Evolutionary conservation across 2,797 vertebrate genomes (phyloP).

Genomic region (Scolopax rusticola): DNA sequence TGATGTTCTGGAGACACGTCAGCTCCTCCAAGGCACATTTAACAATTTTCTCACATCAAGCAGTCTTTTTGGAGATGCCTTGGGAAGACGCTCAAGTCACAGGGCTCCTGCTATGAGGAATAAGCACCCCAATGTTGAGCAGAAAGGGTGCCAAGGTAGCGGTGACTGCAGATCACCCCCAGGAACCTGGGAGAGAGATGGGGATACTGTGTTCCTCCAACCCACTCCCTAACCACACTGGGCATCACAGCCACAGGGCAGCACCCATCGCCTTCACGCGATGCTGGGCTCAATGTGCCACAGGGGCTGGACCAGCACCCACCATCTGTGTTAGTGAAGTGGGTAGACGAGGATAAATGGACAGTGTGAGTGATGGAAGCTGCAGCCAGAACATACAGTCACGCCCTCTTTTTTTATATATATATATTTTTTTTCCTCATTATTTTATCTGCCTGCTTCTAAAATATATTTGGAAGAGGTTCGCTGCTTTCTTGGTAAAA

Average conservation of each 20-base stretch:
- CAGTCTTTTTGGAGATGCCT: constrained; percentile 16
- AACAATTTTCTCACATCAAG: background rate
- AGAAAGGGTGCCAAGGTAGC: background rate
- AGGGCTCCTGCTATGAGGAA: background rate
- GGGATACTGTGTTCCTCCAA: background rate
- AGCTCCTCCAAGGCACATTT: constrained; percentile 21
- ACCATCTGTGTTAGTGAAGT: background rate
- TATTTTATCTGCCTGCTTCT: background rate
- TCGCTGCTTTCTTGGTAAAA: background rate
- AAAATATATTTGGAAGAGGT: background rate
- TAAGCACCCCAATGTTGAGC: background rate
- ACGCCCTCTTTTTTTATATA: background rate
- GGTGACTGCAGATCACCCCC: background rate
- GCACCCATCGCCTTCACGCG: fast-evolving
- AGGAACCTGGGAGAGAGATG: background rate
- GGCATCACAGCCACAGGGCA: background rate
- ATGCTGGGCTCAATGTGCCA: background rate
- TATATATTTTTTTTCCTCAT: fast-evolving
- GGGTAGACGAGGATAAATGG: constrained; percentile 8
- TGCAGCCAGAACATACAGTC: constrained; percentile 37
- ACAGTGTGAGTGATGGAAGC: constrained; percentile 23
- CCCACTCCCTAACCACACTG: background rate
- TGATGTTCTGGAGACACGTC: background rate
- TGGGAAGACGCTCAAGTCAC: constrained; percentile 6
- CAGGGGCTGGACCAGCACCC: background rate